Evolutionary conservation across 2,888 invertebrate species (phyloP).

Genomic region (Drosophila anomalipes): DNA sequence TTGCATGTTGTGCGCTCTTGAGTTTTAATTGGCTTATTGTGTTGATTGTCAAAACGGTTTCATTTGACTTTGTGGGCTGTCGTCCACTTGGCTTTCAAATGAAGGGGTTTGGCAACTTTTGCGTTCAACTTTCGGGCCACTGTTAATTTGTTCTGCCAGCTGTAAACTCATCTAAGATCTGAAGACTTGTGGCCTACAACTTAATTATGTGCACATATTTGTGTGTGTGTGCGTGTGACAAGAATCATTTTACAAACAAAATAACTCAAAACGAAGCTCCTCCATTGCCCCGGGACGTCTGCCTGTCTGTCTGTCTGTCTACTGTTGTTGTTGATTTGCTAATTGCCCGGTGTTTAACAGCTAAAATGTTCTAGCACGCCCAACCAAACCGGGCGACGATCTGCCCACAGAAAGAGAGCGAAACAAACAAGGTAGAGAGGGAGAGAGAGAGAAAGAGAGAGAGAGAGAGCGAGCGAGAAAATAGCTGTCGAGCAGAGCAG

Average conservation of each 20-base stretch:
- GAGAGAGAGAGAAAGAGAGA: constrained; percentile 7
- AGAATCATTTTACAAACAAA: constrained; percentile 33
- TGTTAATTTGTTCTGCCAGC: constrained; percentile 17
- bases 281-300: constrained; percentile 21
- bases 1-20: constrained; percentile 47
- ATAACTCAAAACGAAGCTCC: constrained; percentile 36
- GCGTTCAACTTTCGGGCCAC: constrained; percentile 6
- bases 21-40: constrained; percentile 77
- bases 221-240: constrained; percentile 13
- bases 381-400: constrained; percentile 42
- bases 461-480: constrained; percentile 6
- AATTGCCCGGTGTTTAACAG: constrained; percentile 70
- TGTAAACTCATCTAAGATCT: constrained; percentile 18
- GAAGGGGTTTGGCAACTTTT: constrained; percentile 40
- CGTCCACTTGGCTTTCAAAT: constrained; percentile 30
- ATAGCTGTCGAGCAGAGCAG: constrained; percentile 1
- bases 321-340: constrained; percentile 70
- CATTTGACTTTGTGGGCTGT: constrained; percentile 22
- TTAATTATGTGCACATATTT: neutral
- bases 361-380: constrained; percentile 48
- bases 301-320: neutral
- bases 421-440: constrained; percentile 1
- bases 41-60: constrained; percentile 52
- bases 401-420: constrained; percentile 22
- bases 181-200: constrained; percentile 32